Percentiles rank a stretch among this genome's conserved stretches.
phyloP scores from a whole-genome alignment of 2,888 invertebrate genomes.

The Odontocolon sp. region DNA sequence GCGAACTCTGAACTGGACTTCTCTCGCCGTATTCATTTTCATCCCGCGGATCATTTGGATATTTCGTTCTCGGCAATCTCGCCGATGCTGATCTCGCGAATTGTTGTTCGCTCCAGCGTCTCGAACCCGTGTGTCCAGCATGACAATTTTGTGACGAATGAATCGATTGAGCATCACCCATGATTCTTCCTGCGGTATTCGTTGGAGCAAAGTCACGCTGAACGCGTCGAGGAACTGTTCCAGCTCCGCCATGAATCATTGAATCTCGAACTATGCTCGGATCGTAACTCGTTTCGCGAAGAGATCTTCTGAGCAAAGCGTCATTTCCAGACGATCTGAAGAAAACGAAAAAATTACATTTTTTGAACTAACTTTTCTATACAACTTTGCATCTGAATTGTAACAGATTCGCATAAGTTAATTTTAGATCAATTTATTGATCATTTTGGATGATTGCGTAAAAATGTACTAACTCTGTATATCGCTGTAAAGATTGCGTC shows the following conservation, averaged over 20 bases:
- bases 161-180: conserved; percentile 57
- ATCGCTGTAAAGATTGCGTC: conserved; percentile 74
- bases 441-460: neutral
- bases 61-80: conserved; percentile 85
- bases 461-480: conserved; percentile 71
- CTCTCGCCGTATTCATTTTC: conserved; percentile 80
- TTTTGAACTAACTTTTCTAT: neutral
- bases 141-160: conserved; percentile 65
- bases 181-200: conserved; percentile 65
- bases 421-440: neutral
- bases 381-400: neutral
- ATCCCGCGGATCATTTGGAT: conserved; percentile 79
- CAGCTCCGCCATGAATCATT: conserved; percentile 67
- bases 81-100: conserved; percentile 93
- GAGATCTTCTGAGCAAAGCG: conserved; percentile 72
- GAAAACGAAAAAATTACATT: neutral
- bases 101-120: conserved; percentile 79
- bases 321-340: conserved; percentile 67
- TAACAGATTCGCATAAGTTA: neutral
- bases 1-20: conserved; percentile 76
- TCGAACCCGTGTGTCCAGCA: conserved; percentile 59
- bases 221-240: conserved; percentile 69
- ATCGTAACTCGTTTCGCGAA: conserved; percentile 73
- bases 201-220: conserved; percentile 70
- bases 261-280: conserved; percentile 60